These are phyloP conservation scores for Drosophila seclusa DNA, from an alignment of 2,888 invertebrate genomes.

Conservation along the genomic window DNA sequence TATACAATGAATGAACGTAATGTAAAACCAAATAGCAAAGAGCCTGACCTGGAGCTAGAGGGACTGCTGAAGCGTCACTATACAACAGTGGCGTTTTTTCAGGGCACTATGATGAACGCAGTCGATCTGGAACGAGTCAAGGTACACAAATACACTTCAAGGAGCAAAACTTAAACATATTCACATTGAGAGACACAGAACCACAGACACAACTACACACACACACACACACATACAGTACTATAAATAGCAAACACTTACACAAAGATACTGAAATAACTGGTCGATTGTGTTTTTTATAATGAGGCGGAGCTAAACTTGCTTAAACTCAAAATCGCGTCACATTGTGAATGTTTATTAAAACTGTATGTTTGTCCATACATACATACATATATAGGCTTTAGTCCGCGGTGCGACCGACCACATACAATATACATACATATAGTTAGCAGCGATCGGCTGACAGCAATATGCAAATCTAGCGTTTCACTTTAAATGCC, in stretches of 20 bases:
- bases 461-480: slow-evolving; percentile 33
- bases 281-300: slow-evolving; percentile 26
- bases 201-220: slow-evolving; percentile 20
- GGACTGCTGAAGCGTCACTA: slow-evolving; percentile 99
- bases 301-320: slow-evolving; percentile 2
- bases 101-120: slow-evolving; percentile 99
- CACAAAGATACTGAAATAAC: slow-evolving; percentile 47
- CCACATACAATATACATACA: slow-evolving; percentile 6
- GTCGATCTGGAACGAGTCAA: slow-evolving; percentile 99
- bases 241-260: slow-evolving; percentile 43
- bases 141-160: slow-evolving; percentile 87
- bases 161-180: slow-evolving; percentile 24
- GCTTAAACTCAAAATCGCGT: slow-evolving; percentile 19
- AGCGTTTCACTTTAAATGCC: slow-evolving; percentile 28
- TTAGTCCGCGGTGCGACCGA: slow-evolving; percentile 4
- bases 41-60: slow-evolving; percentile 99
- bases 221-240: slow-evolving; percentile 33
- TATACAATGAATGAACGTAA: slow-evolving; percentile 46
- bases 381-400: slow-evolving; percentile 17
- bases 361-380: slow-evolving; percentile 3
- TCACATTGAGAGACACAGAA: slow-evolving; percentile 25
- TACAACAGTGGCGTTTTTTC: slow-evolving; percentile 99
- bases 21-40: slow-evolving; percentile 91
- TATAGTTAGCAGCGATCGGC: slow-evolving; percentile 28
- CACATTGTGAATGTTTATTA: slow-evolving; percentile 28